Base-by-base conservation (phyloP, 2,113 vertebrate genomes). In the Herpailurus yagouaroundi region DNA sequence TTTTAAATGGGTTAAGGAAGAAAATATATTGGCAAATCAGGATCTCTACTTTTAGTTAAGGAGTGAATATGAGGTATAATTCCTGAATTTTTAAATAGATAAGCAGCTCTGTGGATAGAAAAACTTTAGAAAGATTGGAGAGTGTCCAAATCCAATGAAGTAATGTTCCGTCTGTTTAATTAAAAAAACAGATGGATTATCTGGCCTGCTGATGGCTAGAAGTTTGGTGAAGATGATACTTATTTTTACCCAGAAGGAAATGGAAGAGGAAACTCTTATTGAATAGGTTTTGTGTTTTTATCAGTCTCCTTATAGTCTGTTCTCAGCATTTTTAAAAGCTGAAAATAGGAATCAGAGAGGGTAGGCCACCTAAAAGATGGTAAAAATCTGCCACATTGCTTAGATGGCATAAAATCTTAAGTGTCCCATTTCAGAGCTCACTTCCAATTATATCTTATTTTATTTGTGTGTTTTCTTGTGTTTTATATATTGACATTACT, bases 111-210 rank as follows among this genome's bases (percentile, higher is more conserved):
- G 36, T 92, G 93, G 52, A 48, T 86, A 92, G 89, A 93, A 91
- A 97, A 90, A 89, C 48, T 96, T 97, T 84, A 92, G 64, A 76
- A 84, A 95, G 76, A 87, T 60, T 97, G 94, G 89, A 92, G 50
- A 92, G 41, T 92, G 12, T 96, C 94, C 95, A 98, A 97, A 95
- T 97, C 89, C 96, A 97, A 97, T 96, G 86, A 97, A 96, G 74
- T 69, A 83, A 55, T 88, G 29, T 84, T 95, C 55, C 13, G 69
- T 89, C 86, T 95, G 83, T 97, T 97, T 96, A 98, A 97, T 98
- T 92, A 95, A 96, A 94, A 88, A 96, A 97, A 63, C 86, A 97
- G 93, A 95, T 97, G 97, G 63, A 60, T 97, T 96, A 96, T 98
- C 95, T 97, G 92, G 69, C 41, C 76, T 90, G 55, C 79, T 89